Conservation (phyloP, 2,888 invertebrate genomes). For the Halocaridina rubra region DNA sequence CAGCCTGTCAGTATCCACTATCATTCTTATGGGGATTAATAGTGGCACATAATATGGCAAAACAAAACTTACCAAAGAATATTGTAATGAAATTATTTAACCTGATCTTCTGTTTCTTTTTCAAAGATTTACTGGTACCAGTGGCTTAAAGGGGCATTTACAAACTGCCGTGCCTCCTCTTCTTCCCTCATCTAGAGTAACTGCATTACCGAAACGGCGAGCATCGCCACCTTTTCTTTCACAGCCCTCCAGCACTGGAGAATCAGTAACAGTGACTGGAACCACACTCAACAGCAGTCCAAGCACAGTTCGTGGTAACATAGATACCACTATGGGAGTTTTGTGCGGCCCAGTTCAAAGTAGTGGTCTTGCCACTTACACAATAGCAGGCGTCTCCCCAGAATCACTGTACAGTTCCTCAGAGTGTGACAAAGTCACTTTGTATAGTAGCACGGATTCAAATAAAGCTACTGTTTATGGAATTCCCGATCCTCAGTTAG, state of each 20-base stretch:
- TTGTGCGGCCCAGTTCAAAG: not conserved
- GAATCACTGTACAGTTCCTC: not conserved
- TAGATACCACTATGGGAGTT: not conserved
- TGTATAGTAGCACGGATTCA: conserved; percentile 29
- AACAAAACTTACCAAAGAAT: not conserved
- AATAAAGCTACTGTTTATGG: conserved; percentile 38
- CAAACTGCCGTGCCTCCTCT: conserved; percentile 54
- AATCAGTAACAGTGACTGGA: not conserved
- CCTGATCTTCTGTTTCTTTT: not conserved
- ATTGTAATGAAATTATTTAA: not conserved
- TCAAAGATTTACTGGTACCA: conserved; percentile 9
- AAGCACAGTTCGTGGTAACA: conserved; percentile 25
- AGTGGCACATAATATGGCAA: no score
- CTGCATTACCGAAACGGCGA: conserved; percentile 49
- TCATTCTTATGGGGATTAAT: no score
- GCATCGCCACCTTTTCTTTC: conserved; percentile 17
- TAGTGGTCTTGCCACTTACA: not conserved
- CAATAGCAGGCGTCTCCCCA: not conserved
- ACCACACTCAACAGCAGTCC: not conserved
- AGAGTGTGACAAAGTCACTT: conserved; percentile 24
- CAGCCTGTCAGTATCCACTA: no score
- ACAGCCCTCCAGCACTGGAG: not conserved
- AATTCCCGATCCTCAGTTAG: conserved; percentile 13
- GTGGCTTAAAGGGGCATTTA: conserved; percentile 34
- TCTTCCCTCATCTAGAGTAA: conserved; percentile 29